Evolutionary conservation across 2,113 vertebrate genomes (phyloP).

Genomic region (Motacilla tschutschensis): DNA sequence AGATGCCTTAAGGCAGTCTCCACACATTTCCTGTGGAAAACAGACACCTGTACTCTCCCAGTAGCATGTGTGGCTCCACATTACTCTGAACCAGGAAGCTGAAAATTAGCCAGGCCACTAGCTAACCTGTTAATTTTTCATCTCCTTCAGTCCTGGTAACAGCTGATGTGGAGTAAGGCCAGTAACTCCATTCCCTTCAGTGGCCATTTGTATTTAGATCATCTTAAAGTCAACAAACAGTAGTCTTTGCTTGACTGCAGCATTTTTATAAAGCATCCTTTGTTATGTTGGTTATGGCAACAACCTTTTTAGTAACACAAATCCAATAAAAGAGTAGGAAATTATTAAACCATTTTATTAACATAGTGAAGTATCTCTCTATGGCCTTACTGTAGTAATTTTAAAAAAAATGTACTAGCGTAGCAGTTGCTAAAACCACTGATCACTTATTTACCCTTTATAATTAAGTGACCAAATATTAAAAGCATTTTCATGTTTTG

Average conservation of each 20-base stretch:
- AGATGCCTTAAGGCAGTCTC: not conserved
- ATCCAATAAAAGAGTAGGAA: not conserved
- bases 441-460: not conserved
- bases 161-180: not conserved
- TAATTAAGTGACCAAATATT: not conserved
- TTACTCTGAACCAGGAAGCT: not conserved
- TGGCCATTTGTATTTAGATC: not conserved
- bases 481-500: not conserved
- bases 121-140: not conserved
- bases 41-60: not conserved
- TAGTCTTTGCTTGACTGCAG: not conserved
- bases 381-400: not conserved
- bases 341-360: not conserved
- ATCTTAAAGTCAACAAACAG: not conserved
- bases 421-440: not conserved
- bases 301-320: not conserved
- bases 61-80: not conserved
- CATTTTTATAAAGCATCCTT: not conserved
- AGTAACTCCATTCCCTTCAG: not conserved
- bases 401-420: no score
- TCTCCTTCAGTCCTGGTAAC: not conserved
- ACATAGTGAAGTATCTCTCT: not conserved
- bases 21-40: not conserved
- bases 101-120: not conserved
- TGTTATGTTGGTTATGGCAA: not conserved